Conservation (phyloP, 2,888 invertebrate species). For the Acronicta aceris region DNA sequence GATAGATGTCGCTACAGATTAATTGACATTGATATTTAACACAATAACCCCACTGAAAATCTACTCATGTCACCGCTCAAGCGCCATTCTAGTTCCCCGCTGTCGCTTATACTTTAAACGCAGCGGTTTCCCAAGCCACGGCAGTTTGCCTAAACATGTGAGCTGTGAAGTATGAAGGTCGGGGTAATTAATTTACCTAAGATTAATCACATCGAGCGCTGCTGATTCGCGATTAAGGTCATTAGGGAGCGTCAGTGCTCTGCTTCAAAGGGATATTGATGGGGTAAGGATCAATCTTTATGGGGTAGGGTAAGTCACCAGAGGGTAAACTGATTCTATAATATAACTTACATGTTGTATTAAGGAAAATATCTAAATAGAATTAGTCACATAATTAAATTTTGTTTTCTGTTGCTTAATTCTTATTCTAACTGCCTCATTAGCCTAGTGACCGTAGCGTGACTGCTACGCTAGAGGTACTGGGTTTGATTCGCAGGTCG, state of each 20-base stretch:
- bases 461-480: too few species aligned
- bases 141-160: constrained; percentile 78
- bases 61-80: too few species aligned
- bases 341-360: neutral
- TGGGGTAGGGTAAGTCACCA: constrained; percentile 2
- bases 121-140: constrained; percentile 66
- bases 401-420: neutral
- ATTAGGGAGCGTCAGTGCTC: constrained; percentile 53
- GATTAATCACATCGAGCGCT: constrained; percentile 76
- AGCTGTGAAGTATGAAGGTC: constrained; percentile 79
- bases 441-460: too few species aligned
- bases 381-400: too few species aligned
- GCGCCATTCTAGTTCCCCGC: constrained; percentile 33
- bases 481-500: neutral
- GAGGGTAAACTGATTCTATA: neutral
- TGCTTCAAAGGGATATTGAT: constrained; percentile 48
- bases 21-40: too few species aligned
- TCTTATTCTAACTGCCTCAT: neutral
- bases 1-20: too few species aligned
- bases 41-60: neutral
- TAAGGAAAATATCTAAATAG: neutral
- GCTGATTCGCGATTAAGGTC: constrained; percentile 65
- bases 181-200: constrained; percentile 78
- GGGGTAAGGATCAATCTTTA: constrained; percentile 32
- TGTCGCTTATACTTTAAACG: constrained; percentile 45